Percentiles rank a stretch among this genome's conserved stretches.
Evolutionary conservation across 2,888 invertebrate species (phyloP).

Genomic region (Spisula solida): DNA sequence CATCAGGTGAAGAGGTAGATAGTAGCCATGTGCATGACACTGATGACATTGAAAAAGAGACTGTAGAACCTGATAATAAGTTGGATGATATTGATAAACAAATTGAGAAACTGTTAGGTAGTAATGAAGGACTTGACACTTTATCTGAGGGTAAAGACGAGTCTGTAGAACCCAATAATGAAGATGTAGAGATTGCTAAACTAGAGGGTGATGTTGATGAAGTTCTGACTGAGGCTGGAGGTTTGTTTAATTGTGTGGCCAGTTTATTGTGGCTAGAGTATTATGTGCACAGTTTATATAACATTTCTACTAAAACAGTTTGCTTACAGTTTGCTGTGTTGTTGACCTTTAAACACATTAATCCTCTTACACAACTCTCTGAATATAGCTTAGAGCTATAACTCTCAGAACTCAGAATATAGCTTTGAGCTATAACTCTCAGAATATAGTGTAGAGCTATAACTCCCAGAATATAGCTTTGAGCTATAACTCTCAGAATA

Average conservation of each 20-base stretch:
- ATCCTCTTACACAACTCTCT: neutral
- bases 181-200: neutral
- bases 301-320: constrained; percentile 5
- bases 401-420: too few species aligned
- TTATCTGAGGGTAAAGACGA: too few species aligned
- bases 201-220: neutral
- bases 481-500: too few species aligned
- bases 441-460: too few species aligned
- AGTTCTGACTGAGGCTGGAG: neutral
- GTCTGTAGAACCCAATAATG: too few species aligned
- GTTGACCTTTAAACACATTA: neutral
- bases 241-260: constrained; percentile 55
- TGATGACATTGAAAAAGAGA: neutral
- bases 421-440: too few species aligned
- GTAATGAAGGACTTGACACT: too few species aligned
- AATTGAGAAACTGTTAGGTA: too few species aligned
- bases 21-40: neutral
- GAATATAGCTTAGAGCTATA: neutral
- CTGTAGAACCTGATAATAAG: neutral
- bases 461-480: too few species aligned
- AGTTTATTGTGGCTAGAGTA: neutral
- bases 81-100: neutral
- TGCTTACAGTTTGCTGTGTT: constrained; percentile 9
- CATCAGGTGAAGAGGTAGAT: neutral
- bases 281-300: neutral